These are phyloP conservation scores for Zygaena filipendulae DNA, from an alignment of 2,888 invertebrate species.

Conservation along the genomic window DNA sequence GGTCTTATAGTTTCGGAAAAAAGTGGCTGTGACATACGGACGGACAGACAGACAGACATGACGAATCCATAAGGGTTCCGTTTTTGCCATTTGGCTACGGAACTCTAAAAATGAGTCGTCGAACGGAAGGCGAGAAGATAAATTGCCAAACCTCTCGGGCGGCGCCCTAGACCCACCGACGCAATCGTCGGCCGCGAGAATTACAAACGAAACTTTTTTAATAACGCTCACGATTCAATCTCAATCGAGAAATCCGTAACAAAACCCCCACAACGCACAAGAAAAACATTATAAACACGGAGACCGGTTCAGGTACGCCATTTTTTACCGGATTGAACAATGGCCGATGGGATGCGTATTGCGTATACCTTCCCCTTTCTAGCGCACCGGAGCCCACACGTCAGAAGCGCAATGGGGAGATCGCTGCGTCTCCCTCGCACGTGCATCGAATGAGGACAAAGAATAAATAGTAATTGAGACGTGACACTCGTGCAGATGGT, in stretches of 20 bases:
- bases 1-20: too few relatives aligned
- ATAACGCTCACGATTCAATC: constrained; percentile 58
- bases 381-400: constrained; percentile 39
- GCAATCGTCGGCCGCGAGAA: constrained; percentile 48
- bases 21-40: too few relatives aligned
- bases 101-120: too few relatives aligned
- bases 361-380: too few relatives aligned
- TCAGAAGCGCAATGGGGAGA: constrained; percentile 5
- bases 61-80: too few relatives aligned
- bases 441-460: constrained; percentile 56
- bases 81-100: too few relatives aligned
- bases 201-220: constrained; percentile 57
- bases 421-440: constrained; percentile 26
- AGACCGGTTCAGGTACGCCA: constrained; percentile 64
- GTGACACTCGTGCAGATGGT: constrained; percentile 65
- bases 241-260: constrained; percentile 59
- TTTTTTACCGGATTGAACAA: constrained; percentile 64
- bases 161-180: too few relatives aligned
- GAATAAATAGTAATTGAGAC: constrained; percentile 66
- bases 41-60: too few relatives aligned
- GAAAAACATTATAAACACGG: constrained; percentile 62
- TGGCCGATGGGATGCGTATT: too few relatives aligned
- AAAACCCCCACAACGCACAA: constrained; percentile 47
- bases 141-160: constrained; percentile 33
- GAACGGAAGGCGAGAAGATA: constrained; percentile 25